Evolutionary conservation across 1,140 invertebrate genomes (phyloP).

Genomic region (Eupeodes corollae): DNA sequence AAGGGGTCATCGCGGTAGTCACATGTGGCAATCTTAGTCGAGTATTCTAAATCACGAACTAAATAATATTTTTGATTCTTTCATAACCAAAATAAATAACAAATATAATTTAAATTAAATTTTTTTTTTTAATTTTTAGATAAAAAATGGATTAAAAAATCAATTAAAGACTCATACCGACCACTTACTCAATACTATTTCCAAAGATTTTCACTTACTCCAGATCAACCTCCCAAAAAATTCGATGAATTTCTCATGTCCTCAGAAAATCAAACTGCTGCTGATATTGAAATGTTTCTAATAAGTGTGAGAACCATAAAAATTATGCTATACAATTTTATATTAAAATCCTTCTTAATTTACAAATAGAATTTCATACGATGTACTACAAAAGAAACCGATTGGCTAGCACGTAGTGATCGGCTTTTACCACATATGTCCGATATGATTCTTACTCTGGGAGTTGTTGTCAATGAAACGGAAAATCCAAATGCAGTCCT

Average conservation of each 20-base stretch:
- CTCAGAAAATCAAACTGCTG: conserved; percentile 3
- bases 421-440: conserved; percentile 7
- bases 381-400: conserved; percentile 12
- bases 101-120: too few species aligned
- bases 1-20: too few species aligned
- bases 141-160: conserved; percentile 13
- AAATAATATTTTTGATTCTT: too few species aligned
- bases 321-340: not conserved
- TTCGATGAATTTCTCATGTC: conserved; percentile 11
- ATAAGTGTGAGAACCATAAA: conserved; percentile 7
- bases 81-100: too few species aligned
- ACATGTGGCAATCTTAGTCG: too few species aligned
- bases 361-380: conserved; percentile 9
- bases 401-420: conserved; percentile 11
- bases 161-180: conserved; percentile 7
- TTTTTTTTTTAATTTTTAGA: conserved; percentile 1
- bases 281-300: conserved; percentile 10
- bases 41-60: too few species aligned
- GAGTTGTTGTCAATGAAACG: conserved; percentile 8
- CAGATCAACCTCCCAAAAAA: conserved; percentile 4
- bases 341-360: not conserved
- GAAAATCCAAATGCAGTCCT: conserved; percentile 7
- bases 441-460: conserved; percentile 8
- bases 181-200: conserved; percentile 14
- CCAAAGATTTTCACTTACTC: conserved; percentile 10